Base-by-base conservation (phyloP, 2,113 vertebrate genomes). In the Calidris pygmaea region DNA sequence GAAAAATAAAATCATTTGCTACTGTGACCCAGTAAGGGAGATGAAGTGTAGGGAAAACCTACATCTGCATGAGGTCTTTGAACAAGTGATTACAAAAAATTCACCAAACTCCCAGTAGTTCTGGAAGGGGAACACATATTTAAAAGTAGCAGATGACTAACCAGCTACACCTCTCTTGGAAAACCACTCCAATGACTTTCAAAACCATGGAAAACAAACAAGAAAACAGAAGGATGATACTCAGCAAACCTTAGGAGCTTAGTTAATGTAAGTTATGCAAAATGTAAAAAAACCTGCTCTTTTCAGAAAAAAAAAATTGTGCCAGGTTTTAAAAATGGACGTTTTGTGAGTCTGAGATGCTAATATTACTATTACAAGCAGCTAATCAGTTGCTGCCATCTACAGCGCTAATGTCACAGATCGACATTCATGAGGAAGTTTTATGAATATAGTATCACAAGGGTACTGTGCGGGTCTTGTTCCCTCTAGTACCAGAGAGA, bases 361-460 rank as follows among this genome's bases (percentile, higher is more conserved):
- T 56, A 32, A n/a, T 30, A 48, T 11, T 43, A 8, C 1, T 10
- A 11, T 53, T 83, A 59, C 29, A 58, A 76, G 67, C 27, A 94
- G 17, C 16, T 92, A 71, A 94, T 84, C 75, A 58, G 18, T 92
- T 95, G 50, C 67, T 96, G 93, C 87, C 85, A 94, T 80, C 89
- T 97, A 65, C 58, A 96, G 89, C 85, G 45, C 37, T 75, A 27
- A 68, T 48, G 18, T 93, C 47, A 73, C 48, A 85, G 32, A 39
- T 60, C 30, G 22, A 65, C 26, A 27, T 0, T 66, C 27, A 79
- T 43, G 32, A 82, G n/a, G 24, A 85, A 73, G 13, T 58, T 93
- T 89, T 79, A 72, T 56, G 30, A 23, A 35, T 39, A 19, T 35
- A 24, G 9, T 45, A 26, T 70, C 67, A 73, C 11, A 45, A 5